Evolutionary conservation across 2,113 vertebrate species (phyloP).

Genomic region (Opisthocomus hoazin): DNA sequence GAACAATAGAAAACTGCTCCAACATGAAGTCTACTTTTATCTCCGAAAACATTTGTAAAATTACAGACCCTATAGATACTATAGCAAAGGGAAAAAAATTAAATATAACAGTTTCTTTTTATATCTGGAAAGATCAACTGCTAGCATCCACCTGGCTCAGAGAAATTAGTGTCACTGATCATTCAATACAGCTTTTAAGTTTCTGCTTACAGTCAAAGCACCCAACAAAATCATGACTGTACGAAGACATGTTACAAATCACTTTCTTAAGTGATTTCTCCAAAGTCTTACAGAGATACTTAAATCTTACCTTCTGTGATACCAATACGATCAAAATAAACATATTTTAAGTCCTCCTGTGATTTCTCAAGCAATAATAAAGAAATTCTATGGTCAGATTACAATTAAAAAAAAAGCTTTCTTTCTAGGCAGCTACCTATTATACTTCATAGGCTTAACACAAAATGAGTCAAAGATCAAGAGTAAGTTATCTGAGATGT

Average conservation of each 20-base stretch:
- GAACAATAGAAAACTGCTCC: not conserved
- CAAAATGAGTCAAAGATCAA: slow-evolving; percentile 74
- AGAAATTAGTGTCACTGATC: not conserved
- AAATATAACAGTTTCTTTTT: not conserved
- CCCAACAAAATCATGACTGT: not conserved
- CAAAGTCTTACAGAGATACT: not conserved
- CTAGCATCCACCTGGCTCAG: not conserved
- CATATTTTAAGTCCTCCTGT: not conserved
- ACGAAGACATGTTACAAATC: not conserved
- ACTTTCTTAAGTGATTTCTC: not conserved
- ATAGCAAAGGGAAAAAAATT: not conserved
- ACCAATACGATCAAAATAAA: not conserved
- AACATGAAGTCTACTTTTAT: not conserved
- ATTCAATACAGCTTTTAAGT: not conserved
- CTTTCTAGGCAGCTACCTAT: slow-evolving; percentile 22
- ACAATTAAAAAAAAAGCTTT: slow-evolving; percentile 26
- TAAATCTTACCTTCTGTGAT: not conserved
- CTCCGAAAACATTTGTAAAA: not conserved
- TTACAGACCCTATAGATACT: not conserved
- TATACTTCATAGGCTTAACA: slow-evolving; percentile 64
- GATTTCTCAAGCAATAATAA: not conserved
- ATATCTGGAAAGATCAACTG: not conserved
- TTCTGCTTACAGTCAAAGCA: not conserved
- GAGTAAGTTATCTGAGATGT: slow-evolving; percentile 71
- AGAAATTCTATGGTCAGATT: not conserved